Base-by-base conservation (phyloP, 2,113 vertebrate genomes). In the Dasyornis broadbenti region DNA sequence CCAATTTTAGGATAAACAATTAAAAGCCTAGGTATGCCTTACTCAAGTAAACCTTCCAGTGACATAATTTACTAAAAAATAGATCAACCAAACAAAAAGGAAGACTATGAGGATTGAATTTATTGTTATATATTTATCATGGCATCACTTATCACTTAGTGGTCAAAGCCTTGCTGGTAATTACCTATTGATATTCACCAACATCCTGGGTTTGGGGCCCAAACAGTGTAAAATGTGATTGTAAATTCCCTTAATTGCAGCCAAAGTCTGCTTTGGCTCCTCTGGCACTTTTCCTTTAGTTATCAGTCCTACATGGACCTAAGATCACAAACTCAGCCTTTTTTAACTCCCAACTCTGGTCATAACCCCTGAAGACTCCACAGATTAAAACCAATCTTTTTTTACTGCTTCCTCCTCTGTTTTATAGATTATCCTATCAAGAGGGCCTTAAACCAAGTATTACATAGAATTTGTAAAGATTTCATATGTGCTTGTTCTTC, bases 351-450 rank as follows among this genome's bases (percentile, higher is more conserved):
- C 14, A 37, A 1, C 9, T 94, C 31, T 40, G 79, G 28, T 23
- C 0, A 0, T 68, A 87, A 37, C 11, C 49, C 2, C 4, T 44
- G 26, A 61, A 90, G 40, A 57, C 1, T 40, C 10, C 17, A 7
- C n/a, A 69, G 53, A 56, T 72, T 85, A 79, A 68, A 89, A 87
- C 3, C 9, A 56, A 52, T 42, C 10, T 40, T 64, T 68, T 84
- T 83, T 61, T 68, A 60, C 26, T 57, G 44, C 53, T 91, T 91
- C 15, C 12, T 91, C 12, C 1, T 53, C 56, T 47, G 13, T 72
- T 87, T 87, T 87, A 66, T 14, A 37, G 49, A 44, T 47, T 66
- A 52, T 53, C 27, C 15, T 75, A 49, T 68, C 31, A 68, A 56
- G 15, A 82, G 10, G 16, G 10, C 1, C 13, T 85, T 79, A 87